Evolutionary conservation across 1,140 invertebrate species (phyloP).

Genomic region (Pogonomyrmex barbatus): DNA sequence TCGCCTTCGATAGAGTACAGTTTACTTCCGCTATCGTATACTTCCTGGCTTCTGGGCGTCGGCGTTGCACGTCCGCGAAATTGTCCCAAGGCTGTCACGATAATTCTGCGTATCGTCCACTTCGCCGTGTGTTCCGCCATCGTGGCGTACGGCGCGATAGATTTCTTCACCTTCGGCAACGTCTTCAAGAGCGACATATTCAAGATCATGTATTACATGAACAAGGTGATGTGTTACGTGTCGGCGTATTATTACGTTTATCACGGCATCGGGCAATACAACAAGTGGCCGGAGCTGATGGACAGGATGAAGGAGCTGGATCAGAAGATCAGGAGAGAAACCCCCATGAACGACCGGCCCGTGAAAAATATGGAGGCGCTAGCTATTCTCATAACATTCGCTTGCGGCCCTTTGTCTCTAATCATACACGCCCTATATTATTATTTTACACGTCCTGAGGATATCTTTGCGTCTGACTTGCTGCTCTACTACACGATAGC

Average conservation of each 20-base stretch:
- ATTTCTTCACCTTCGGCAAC: conserved; percentile 75
- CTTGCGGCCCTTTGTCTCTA: conserved; percentile 70
- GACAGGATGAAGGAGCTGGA: conserved; percentile 69
- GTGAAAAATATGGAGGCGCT: conserved; percentile 67
- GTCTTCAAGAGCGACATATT: conserved; percentile 77
- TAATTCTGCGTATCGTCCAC: conserved; percentile 71
- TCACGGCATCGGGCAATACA: conserved; percentile 70
- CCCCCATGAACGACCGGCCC: conserved; percentile 47
- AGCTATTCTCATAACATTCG: conserved; percentile 45
- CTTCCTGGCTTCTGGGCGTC: conserved; percentile 74
- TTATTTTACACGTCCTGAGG: conserved; percentile 69
- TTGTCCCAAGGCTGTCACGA: conserved; percentile 65
- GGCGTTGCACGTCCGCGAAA: conserved; percentile 67
- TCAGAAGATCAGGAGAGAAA: conserved; percentile 66
- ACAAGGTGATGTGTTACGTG: conserved; percentile 74
- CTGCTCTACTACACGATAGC: conserved; percentile 77
- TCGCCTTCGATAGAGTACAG: conserved; percentile 61
- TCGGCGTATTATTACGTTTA: conserved; percentile 79
- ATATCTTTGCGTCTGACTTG: conserved; percentile 78
- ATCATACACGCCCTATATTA: conserved; percentile 75
- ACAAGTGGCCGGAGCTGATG: conserved; percentile 76
- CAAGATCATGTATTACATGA: conserved; percentile 79
- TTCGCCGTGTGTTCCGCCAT: conserved; percentile 74
- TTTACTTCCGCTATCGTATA: conserved; percentile 69
- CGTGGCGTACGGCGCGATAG: conserved; percentile 75